Evolutionary conservation across 2,113 vertebrate genomes (phyloP).

Genomic region (Cephalopterus ornatus): DNA sequence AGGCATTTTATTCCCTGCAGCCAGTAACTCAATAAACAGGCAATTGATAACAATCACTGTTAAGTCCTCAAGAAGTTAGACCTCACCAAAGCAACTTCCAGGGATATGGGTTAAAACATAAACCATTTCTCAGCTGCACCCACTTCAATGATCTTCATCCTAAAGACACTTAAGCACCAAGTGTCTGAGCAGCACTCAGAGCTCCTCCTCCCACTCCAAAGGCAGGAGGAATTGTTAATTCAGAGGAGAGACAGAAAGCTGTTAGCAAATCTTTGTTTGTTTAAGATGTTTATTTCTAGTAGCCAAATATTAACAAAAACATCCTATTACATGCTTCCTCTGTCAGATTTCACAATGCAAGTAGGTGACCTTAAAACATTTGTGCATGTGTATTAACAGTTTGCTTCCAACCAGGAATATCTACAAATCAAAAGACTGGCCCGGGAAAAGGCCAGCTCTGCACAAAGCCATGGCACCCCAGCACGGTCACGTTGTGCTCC

Average conservation of each 20-base stretch:
- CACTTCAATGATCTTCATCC: not conserved
- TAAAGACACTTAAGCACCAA: not conserved
- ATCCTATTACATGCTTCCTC: constrained; percentile 33
- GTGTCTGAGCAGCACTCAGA: not conserved
- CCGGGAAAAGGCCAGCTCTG: not conserved
- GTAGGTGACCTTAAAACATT: constrained; percentile 44
- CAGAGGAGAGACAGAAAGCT: constrained; percentile 43
- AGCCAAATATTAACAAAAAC: constrained; percentile 63
- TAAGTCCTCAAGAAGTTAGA: not conserved
- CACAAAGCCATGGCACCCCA: not conserved
- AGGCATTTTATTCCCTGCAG: not conserved
- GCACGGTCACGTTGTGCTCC: not conserved
- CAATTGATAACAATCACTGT: not conserved
- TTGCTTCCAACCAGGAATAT: not conserved
- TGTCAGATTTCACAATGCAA: not conserved
- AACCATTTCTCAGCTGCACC: not conserved
- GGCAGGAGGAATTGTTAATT: constrained; percentile 37
- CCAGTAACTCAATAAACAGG: not conserved
- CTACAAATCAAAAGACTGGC: not conserved
- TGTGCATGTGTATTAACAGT: not conserved
- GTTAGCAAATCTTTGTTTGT: constrained; percentile 51
- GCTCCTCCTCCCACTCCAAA: not conserved
- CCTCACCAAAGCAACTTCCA: not conserved
- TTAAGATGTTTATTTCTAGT: constrained; percentile 53
- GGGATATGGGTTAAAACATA: not conserved